A percentile compares a stretch with the other conserved stretches of the same genome.
These are phyloP conservation scores for Noctua fimbriata DNA, from an alignment of 2,888 invertebrate genomes.

Conservation along the genomic window DNA sequence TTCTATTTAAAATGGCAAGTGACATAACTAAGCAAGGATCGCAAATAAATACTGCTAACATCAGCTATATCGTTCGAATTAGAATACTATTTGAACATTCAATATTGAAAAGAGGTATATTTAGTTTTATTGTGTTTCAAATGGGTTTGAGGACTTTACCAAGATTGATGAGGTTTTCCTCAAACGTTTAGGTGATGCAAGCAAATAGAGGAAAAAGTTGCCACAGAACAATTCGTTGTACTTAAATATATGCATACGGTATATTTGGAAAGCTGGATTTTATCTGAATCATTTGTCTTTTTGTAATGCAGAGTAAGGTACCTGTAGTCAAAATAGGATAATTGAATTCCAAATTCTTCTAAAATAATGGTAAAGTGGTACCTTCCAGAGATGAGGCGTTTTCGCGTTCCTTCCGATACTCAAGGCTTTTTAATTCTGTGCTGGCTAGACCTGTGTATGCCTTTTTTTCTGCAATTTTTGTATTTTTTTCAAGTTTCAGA, in stretches of 20 bases:
- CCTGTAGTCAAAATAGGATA: background rate
- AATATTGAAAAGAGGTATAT: constrained; percentile 11
- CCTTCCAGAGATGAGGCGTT: background rate
- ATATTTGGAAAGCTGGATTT: background rate
- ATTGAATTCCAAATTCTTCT: background rate
- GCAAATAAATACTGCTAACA: background rate
- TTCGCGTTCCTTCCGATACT: background rate
- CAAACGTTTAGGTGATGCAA: constrained; percentile 34
- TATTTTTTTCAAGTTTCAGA: background rate
- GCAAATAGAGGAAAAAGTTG: constrained; percentile 47
- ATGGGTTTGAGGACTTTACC: constrained; percentile 39
- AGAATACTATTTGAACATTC: constrained; percentile 24
- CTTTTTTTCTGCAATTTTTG: background rate
- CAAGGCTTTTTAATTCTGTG: background rate
- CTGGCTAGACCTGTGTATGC: background rate
- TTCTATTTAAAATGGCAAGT: too few relatives aligned
- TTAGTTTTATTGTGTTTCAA: constrained; percentile 21
- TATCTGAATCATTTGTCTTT: background rate
- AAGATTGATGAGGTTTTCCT: constrained; percentile 41
- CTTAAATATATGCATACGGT: constrained; percentile 25
- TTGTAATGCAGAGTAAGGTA: background rate
- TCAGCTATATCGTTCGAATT: background rate
- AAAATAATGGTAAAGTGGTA: background rate
- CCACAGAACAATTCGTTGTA: constrained; percentile 9
- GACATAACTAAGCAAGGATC: background rate